Evolutionary conservation across 2,797 vertebrate genomes (phyloP), one percentile per base, ranked within the genome.

Genomic region (Capromys pilorides): DNA sequence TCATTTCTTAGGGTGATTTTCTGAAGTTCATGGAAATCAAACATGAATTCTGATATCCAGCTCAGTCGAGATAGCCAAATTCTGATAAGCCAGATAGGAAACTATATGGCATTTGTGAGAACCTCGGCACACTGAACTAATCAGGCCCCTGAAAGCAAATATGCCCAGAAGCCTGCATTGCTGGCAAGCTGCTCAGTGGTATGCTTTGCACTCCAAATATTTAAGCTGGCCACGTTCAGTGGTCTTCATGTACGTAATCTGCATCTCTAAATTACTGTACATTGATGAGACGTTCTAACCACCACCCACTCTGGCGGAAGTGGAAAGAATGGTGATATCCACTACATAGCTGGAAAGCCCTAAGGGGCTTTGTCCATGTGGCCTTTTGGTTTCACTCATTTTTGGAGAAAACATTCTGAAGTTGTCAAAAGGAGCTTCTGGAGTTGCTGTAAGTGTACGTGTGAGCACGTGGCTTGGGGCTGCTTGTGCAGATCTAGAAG

Each of bases 301-400:
- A 85, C 61, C 4, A 9, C 64, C 18, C 4, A 64, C 73, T 33
- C 41, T 24, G 33, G 39, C 0, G 1, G 5, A 22, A 57, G 41
- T 28, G 22, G 49, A 84, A 69, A 66, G 54, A 28, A 39, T 22
- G 31, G 24, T 81, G 22, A 75, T 18, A 80, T 64, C 3, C 14
- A 36, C 62, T 71, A 33, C 21, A n/a, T 16, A 51, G 16, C 8
- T 31, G 24, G 2, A 41, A 92, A 75, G 45, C 33, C 81, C 73
- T 86, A 18, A 51, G 94, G 78, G 80, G 28, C 16, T 73, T 69
- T 67, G 87, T 69, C 11, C 21, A 71, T 75, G 69, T 81, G 67
- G 49, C 33, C n/a, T 87, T 89, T 92, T 39, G 62, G 41, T 94
- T 83, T 93, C 59, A 61, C 24, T 94, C 49, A 83, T 92, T 87